Evolutionary conservation across 1,140 invertebrate species (phyloP).

Genomic region (Ceratosolen fusciceps): DNA sequence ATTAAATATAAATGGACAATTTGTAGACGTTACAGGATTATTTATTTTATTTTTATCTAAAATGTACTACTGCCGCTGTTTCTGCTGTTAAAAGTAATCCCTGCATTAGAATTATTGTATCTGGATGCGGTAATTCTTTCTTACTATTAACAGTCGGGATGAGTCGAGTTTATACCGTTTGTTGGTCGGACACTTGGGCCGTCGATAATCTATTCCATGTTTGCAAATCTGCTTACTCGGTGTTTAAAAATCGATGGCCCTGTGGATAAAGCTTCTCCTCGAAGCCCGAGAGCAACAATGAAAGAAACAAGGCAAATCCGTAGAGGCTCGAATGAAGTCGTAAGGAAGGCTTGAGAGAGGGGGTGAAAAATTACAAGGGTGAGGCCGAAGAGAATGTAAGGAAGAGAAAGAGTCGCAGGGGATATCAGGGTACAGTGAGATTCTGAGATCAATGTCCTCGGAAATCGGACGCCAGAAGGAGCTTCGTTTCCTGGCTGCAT

Average conservation of each 20-base stretch:
- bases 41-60: slow-evolving; percentile 7
- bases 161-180: too few relatives aligned
- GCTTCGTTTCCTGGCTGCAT: slow-evolving; percentile 5
- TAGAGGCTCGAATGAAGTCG: not conserved
- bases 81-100: too few relatives aligned
- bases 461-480: not conserved
- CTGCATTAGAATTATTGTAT: too few relatives aligned
- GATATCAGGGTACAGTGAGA: slow-evolving; percentile 11
- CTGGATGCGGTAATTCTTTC: too few relatives aligned
- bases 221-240: not conserved
- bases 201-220: not conserved
- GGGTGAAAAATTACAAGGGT: slow-evolving; percentile 17
- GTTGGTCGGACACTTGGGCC: not conserved
- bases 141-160: too few relatives aligned
- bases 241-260: too few relatives aligned
- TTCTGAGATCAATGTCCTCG: slow-evolving; percentile 34
- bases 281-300: not conserved
- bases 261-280: too few relatives aligned
- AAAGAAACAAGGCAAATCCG: not conserved
- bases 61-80: not conserved
- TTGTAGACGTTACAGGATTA: not conserved
- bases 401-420: slow-evolving; percentile 17
- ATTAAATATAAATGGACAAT: not conserved
- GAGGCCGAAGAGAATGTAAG: not conserved
- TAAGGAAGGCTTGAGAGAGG: slow-evolving; percentile 11